Evolutionary conservation across 2,888 invertebrate species (phyloP), one percentile per base, ranked within the genome.

Genomic region (Campoplex capitator): DNA sequence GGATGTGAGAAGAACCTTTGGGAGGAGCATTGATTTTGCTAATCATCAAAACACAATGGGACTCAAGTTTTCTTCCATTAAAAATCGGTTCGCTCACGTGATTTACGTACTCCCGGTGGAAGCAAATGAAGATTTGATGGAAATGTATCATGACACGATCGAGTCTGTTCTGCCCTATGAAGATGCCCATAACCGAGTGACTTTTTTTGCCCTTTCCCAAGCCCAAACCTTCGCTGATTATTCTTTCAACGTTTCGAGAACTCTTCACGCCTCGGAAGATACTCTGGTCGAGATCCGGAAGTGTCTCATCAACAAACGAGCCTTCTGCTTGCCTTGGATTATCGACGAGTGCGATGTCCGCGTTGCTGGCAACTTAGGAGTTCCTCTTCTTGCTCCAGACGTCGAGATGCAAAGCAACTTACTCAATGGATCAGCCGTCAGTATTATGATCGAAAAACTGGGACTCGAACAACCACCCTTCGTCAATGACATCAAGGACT

Each of bases 261-360:
- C 86, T 23, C 89, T 91, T 0, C 89, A 91, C 65, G 90, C 90
- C 38, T 91, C 91, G n/a, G 85, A 89, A n/a, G 85, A 88, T 3
- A 88, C 91, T 3, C 28, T 91, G 4, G 42, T 75, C 0, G 88
- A 82, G 18, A 88, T 91, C 2, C 78, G 38, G 13, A 79, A 42
- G 3, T 88, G 74, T 45, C 88, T 90, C n/a, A 70, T 45, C 2
- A 88, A 77, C 1, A 42, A 56, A 45, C 65, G 76, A 2, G 88
- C 89, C 2, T 91, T 87, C 18, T 85, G 88, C n/a, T 73, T 91
- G 11, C 91, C 91, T 0, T 89, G 88, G 88, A 83, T 91, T 18
- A 70, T 91, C 58, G 91, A 91, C 77, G 91, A 91, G 62, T 91
- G 91, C 73, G 91, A 91, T n/a, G 77, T 91, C 45, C 88, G 87